Evolutionary conservation across 2,888 invertebrate genomes (phyloP), one percentile per base, ranked within the genome.

Genomic region (Sclerodermus sp.): DNA sequence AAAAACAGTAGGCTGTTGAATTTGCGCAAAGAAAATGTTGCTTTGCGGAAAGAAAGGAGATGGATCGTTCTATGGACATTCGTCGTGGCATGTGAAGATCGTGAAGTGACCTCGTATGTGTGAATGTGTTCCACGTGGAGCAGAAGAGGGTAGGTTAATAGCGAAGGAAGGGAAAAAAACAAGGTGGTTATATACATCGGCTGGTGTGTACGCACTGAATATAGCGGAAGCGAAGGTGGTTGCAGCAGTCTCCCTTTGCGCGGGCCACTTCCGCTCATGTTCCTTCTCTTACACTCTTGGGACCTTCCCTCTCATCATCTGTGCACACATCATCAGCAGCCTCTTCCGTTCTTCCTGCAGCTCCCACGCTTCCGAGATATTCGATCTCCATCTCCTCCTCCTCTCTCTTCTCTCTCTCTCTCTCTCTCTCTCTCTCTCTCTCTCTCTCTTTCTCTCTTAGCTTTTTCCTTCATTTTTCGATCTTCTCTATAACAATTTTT

Each of bases 211-310:
- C 62, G 51, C 45, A 53, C 66, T 74, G 66, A 70, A 75, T 75
- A 68, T 70, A 71, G 71, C 77, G 77, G 77, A 77, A 77, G 76
- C 75, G 73, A 76, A 76, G 75, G 76, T 74, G 76, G 74, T 74
- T 70, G 70, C 71, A 74, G 73, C 71, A 23, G 23, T 23, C 23
- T 23, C 70, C 73, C 71, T 70, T 67, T 60, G 63, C 66, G 64
- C 68, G 62, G 69, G 68, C 66, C 73, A 72, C 68, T 74, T 76
- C 77, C 77, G 76, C 74, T 70, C 68, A 67, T 67, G 64, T 59
- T 38, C 15, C 49, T 32, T 29, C 46, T 49, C 49, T 29, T 31
- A 46, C 51, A 46, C 51, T 47, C 49, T 51, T 50, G 49, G 42
- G 39, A 34, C 12, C 23, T 8, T 23, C 8, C 23, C 23, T 23